phyloP scores from a whole-genome alignment of 2,797 vertebrate genomes.

The Sebastes ruberrimus region DNA sequence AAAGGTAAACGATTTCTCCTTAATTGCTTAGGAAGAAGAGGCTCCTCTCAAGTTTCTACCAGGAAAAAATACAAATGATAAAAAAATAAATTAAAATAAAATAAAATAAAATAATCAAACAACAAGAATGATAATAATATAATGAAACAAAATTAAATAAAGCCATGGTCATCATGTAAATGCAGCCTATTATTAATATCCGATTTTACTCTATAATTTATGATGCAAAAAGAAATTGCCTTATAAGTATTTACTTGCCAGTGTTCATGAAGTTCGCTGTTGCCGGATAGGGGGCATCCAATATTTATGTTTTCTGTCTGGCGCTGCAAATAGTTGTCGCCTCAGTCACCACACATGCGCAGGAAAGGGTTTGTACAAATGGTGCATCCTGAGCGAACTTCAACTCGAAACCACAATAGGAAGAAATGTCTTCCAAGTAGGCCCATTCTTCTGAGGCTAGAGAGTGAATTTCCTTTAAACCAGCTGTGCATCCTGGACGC shows the following conservation, averaged over 20 bases:
- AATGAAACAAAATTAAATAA: background rate
- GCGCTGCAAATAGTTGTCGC: conserved; percentile 72
- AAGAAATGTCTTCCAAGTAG: conserved; percentile 47
- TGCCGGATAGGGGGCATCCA: conserved; percentile 64
- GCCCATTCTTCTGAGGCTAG: conserved; percentile 56
- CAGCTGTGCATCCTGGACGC: conserved; percentile 44
- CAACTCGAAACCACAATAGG: conserved; percentile 39
- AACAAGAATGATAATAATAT: background rate
- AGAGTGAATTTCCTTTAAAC: conserved; percentile 51
- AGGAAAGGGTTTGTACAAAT: conserved; percentile 52
- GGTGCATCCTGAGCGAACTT: conserved; percentile 34
- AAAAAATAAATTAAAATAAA: background rate
- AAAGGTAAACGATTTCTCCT: background rate
- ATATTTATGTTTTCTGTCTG: conserved; percentile 77
- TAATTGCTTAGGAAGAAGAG: background rate
- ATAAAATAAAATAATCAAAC: background rate
- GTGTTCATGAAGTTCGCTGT: conserved; percentile 33
- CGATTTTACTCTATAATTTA: background rate
- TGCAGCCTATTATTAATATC: background rate
- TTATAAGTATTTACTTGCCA: conserved; percentile 29
- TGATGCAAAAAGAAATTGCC: background rate
- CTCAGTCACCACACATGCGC: conserved; percentile 56
- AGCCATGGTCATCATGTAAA: background rate
- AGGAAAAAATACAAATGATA: background rate
- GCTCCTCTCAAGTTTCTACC: background rate